phyloP scores from a whole-genome alignment of 2,113 vertebrate genomes.

The Apodemus sylvaticus region DNA sequence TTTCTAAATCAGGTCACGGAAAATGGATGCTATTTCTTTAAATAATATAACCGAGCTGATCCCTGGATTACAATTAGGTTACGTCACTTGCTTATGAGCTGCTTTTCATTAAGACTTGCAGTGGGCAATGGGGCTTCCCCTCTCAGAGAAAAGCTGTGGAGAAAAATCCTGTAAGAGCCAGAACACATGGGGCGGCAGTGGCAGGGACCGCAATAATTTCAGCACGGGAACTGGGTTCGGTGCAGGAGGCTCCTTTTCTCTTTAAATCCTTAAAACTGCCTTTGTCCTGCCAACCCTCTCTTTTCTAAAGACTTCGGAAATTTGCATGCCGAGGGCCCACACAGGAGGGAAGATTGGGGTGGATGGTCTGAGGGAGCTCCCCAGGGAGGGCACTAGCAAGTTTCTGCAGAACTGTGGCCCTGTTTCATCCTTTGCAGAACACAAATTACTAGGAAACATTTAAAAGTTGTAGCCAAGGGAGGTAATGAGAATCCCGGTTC shows the following conservation, averaged over 20 bases:
- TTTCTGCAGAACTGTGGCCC: slow-evolving; percentile 92
- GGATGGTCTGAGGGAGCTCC: slow-evolving; percentile 82
- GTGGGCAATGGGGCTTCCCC: slow-evolving; percentile 79
- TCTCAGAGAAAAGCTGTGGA: slow-evolving; percentile 66
- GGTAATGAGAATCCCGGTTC: slow-evolving; percentile 80
- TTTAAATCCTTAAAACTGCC: slow-evolving; percentile 58
- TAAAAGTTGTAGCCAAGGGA: slow-evolving; percentile 93
- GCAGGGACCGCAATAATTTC: slow-evolving; percentile 27
- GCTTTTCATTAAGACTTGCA: slow-evolving; percentile 83
- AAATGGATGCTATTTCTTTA: slow-evolving; percentile 82
- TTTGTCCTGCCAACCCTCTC: slow-evolving; percentile 53
- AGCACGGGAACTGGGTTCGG: slow-evolving; percentile 37
- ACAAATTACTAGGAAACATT: slow-evolving; percentile 91
- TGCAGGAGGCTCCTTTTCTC: slow-evolving; percentile 63
- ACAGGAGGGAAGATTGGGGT: slow-evolving; percentile 75
- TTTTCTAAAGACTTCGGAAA: slow-evolving; percentile 49
- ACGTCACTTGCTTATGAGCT: slow-evolving; percentile 82
- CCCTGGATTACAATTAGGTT: slow-evolving; percentile 83
- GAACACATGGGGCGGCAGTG: slow-evolving; percentile 48
- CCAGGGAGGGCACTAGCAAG: slow-evolving; percentile 93
- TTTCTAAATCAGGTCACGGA: slow-evolving; percentile 79
- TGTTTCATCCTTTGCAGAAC: slow-evolving; percentile 92
- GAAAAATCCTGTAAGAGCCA: slow-evolving; percentile 59
- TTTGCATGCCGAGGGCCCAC: background rate
- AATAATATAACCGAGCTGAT: slow-evolving; percentile 80